Conservation (phyloP, 2,113 vertebrate genomes). For the Amphiprion ocellaris region DNA sequence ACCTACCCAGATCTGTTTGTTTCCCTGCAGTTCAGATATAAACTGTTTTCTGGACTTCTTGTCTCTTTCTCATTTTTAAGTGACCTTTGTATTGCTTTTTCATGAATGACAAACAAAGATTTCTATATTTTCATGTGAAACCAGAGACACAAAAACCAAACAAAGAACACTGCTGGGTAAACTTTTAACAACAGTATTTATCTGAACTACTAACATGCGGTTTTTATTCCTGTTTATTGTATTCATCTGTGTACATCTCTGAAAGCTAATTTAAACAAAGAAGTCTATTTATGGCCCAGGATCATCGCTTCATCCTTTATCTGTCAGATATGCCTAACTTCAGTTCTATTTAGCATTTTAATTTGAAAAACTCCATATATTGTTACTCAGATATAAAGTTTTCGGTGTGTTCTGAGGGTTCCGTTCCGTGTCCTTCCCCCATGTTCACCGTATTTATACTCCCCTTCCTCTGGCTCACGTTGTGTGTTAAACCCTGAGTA, state of each 20-base stretch:
- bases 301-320: conserved; percentile 61
- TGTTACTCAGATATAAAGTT: conserved; percentile 68
- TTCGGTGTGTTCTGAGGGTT: conserved; percentile 72
- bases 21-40: conserved; percentile 75
- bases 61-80: conserved; percentile 82
- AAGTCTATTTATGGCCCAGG: conserved; percentile 80
- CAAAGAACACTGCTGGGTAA: conserved; percentile 72
- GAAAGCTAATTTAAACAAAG: conserved; percentile 79
- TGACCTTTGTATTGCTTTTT: conserved; percentile 87
- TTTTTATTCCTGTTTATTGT: conserved; percentile 71
- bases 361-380: conserved; percentile 74
- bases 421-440: conserved; percentile 31
- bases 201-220: conserved; percentile 57
- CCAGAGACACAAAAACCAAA: conserved; percentile 74
- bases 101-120: conserved; percentile 79
- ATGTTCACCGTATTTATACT: conserved; percentile 62
- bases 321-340: conserved; percentile 72
- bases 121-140: conserved; percentile 86
- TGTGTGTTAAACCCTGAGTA: conserved; percentile 41
- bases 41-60: conserved; percentile 58
- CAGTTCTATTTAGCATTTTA: conserved; percentile 70
- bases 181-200: conserved; percentile 76
- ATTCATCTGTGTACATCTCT: conserved; percentile 72
- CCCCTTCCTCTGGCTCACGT: conserved; percentile 24
- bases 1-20: conserved; percentile 37